These are phyloP conservation scores for Myrmecobius fasciatus DNA, from an alignment of 2,113 vertebrate genomes.

Conservation along the genomic window DNA sequence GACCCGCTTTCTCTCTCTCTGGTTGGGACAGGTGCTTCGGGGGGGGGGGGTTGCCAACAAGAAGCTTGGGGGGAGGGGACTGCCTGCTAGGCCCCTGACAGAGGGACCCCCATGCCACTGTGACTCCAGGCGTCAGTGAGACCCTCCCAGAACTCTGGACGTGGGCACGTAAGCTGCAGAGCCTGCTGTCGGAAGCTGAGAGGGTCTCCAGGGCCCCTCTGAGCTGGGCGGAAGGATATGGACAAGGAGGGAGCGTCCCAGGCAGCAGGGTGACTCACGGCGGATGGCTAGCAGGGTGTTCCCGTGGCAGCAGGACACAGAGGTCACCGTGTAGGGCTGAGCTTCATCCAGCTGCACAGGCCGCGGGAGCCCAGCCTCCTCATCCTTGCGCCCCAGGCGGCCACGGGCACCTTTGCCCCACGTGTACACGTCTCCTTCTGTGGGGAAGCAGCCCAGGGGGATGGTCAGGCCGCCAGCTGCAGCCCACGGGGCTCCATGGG, in stretches of 20 bases:
- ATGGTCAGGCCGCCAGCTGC: background rate
- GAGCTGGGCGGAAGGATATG: background rate
- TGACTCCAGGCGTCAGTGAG: background rate
- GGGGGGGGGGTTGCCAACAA: no score
- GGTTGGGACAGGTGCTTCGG: background rate
- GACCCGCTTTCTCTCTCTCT: background rate
- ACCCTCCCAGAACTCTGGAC: background rate
- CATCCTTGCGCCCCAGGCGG: constrained; percentile 94
- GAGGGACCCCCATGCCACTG: background rate
- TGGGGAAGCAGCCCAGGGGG: constrained; percentile 48
- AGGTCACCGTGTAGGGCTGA: constrained; percentile 92
- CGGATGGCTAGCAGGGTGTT: constrained; percentile 96
- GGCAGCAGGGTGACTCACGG: constrained; percentile 87
- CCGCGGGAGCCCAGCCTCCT: constrained; percentile 90
- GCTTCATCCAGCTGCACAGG: constrained; percentile 93
- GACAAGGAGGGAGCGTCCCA: background rate
- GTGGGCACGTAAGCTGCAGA: background rate
- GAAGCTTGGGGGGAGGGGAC: background rate
- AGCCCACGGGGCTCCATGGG: background rate
- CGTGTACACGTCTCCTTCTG: constrained; percentile 95
- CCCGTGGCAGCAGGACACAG: constrained; percentile 98
- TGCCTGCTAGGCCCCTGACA: background rate
- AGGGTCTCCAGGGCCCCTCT: no score
- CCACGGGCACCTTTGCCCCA: constrained; percentile 99
- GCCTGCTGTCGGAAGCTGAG: background rate